Base-by-base conservation (phyloP, 1,140 invertebrate species). In the Odontomachus brunneus region DNA sequence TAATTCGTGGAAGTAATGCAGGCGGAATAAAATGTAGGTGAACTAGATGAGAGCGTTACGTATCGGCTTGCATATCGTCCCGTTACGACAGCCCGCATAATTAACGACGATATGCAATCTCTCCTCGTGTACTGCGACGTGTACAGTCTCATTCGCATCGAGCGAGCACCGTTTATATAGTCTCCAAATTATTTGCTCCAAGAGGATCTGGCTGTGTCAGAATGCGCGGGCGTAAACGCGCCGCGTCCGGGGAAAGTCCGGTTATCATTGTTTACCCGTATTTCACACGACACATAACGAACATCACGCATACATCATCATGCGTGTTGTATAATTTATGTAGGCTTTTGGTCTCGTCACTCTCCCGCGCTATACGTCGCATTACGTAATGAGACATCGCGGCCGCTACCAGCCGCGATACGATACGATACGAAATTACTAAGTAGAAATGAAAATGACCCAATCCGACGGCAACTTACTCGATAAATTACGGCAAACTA, bases 221-320 rank as follows among this genome's bases (percentile, higher is more conserved):
- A n/a, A n/a, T n/a, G n/a, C n/a, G n/a, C n/a, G n/a, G n/a, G n/a
- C n/a, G n/a, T n/a, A n/a, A n/a, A n/a, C n/a, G n/a, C n/a, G n/a
- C n/a, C n/a, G n/a, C n/a, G n/a, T n/a, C n/a, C n/a, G 63, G 75
- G 57, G 75, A 78, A 78, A 78, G 75, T 26, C 22, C 11, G 19
- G 17, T 78, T 67, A 44, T 69, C 63, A 57, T 78, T 78, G 63
- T 69, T 69, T 33, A 29, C 29, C 38, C 22, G 67, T n/a, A 14
- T 14, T 78, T 55, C 63, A 12, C 59, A 38, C 48, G 44, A 60
- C 29, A 19, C 9, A 29, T 19, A 59, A 59, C 15, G 14, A 75
- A 62, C 38, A 3, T 17, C 44, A 14, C 26, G 29, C 5, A 5
- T 33, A 5, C 5, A 33, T 33, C 2, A 29, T 49, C 44, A 59